These are phyloP conservation scores for Axea sp. DNA, from an alignment of 2,888 invertebrate species.

Conservation along the genomic window DNA sequence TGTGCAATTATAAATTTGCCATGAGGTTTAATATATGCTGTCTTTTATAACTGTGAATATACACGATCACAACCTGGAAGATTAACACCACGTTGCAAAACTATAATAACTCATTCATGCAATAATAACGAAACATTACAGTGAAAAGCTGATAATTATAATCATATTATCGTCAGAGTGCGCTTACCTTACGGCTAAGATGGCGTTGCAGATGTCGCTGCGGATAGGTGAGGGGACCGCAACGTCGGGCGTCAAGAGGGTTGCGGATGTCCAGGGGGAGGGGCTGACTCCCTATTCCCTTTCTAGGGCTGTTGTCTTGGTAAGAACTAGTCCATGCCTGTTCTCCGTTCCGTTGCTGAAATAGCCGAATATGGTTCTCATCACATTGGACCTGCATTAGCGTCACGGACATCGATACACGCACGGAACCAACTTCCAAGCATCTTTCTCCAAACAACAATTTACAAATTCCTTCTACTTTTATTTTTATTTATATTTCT, in stretches of 20 bases:
- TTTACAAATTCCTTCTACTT: conserved; percentile 1
- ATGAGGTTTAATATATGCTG: too few relatives aligned
- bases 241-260: conserved; percentile 64
- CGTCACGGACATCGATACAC: conserved; percentile 63
- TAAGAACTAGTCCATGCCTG: conserved; percentile 75
- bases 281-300: conserved; percentile 72
- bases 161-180: conserved; percentile 8
- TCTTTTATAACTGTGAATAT: too few relatives aligned
- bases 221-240: conserved; percentile 63
- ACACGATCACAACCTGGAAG: too few relatives aligned
- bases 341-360: conserved; percentile 73
- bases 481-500: too few relatives aligned
- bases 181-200: conserved; percentile 78
- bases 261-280: conserved; percentile 65
- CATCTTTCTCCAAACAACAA: conserved; percentile 30
- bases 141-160: conserved; percentile 15
- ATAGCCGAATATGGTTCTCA: conserved; percentile 70
- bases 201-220: conserved; percentile 73
- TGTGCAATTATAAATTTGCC: too few relatives aligned
- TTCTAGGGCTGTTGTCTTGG: conserved; percentile 68
- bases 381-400: conserved; percentile 64
- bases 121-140: conserved; percentile 8
- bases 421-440: conserved; percentile 24
- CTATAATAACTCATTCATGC: too few relatives aligned
- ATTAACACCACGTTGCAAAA: too few relatives aligned